phyloP scores from a whole-genome alignment of 2,113 vertebrate species.

The Corythaeola cristata region DNA sequence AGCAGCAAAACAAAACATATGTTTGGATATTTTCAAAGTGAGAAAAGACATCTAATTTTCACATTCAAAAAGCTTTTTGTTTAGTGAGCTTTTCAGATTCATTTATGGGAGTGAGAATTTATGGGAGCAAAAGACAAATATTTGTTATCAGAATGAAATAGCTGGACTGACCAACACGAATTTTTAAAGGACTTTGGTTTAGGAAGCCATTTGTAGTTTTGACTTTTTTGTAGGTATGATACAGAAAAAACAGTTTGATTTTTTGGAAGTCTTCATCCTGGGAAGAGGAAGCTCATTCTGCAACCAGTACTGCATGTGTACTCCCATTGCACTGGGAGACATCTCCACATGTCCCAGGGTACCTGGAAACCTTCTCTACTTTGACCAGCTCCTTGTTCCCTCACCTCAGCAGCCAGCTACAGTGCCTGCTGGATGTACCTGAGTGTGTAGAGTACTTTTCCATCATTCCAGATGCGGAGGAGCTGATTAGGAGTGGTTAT shows the following conservation, averaged over 20 bases:
- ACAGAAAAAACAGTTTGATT: background rate
- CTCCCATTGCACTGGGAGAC: background rate
- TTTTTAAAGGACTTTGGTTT: background rate
- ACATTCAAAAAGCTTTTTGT: background rate
- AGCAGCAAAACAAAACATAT: slow-evolving; percentile 1
- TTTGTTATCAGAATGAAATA: background rate
- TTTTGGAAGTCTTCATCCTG: background rate
- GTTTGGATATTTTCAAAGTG: slow-evolving; percentile 25
- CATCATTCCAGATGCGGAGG: slow-evolving; percentile 78
- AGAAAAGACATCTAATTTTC: background rate
- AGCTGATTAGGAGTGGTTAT: slow-evolving; percentile 80
- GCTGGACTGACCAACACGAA: background rate
- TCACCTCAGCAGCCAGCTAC: background rate
- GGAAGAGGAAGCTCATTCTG: background rate
- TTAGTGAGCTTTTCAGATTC: background rate
- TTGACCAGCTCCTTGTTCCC: background rate
- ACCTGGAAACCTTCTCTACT: background rate
- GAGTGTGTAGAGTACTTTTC: slow-evolving; percentile 79
- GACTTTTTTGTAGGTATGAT: background rate
- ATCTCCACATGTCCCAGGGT: background rate
- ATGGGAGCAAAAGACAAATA: background rate
- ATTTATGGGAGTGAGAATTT: background rate
- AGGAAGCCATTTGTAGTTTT: background rate
- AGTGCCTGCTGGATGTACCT: slow-evolving; percentile 63
- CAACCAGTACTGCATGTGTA: background rate